phyloP scores from a whole-genome alignment of 37 sponge, comb jelly and placozoan genomes.

The Hexactinellida sp. region DNA sequence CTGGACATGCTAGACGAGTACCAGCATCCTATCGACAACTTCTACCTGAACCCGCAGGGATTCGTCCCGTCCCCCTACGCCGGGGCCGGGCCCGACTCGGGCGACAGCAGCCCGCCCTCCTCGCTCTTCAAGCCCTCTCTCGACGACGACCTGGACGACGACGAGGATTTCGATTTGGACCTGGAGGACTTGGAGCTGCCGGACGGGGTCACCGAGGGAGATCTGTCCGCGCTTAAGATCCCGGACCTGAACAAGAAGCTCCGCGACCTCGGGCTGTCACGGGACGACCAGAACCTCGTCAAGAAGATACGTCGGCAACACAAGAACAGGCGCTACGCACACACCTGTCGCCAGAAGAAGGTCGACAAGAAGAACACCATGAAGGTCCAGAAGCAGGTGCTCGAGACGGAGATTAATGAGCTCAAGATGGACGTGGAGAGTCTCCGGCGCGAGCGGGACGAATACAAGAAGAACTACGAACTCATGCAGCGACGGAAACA shows the following conservation, averaged over 20 bases:
- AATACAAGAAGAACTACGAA: conserved; percentile 1
- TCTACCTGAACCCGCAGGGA: not conserved
- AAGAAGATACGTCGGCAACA: not conserved
- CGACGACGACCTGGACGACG: not conserved
- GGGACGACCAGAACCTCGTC: not conserved
- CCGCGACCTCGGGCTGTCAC: not conserved
- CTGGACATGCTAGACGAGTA: not conserved
- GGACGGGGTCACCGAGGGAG: not conserved
- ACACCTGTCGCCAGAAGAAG: conserved; percentile 4
- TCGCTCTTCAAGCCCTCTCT: not conserved
- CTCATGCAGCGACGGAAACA: not conserved
- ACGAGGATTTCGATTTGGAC: not conserved
- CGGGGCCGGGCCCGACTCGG: not conserved
- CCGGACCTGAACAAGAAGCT: conserved; percentile 14
- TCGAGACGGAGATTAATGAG: not conserved
- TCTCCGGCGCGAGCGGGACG: not conserved
- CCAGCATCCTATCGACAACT: not conserved
- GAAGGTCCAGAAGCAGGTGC: not conserved
- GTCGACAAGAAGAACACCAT: not conserved
- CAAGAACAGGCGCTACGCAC: not conserved
- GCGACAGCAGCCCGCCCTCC: not conserved
- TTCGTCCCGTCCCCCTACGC: not conserved
- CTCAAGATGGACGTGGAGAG: not conserved
- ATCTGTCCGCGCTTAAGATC: not conserved
- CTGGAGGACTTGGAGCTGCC: not conserved